Conservation (phyloP, 1,140 invertebrate species). For the Zaprionus nigranus region DNA sequence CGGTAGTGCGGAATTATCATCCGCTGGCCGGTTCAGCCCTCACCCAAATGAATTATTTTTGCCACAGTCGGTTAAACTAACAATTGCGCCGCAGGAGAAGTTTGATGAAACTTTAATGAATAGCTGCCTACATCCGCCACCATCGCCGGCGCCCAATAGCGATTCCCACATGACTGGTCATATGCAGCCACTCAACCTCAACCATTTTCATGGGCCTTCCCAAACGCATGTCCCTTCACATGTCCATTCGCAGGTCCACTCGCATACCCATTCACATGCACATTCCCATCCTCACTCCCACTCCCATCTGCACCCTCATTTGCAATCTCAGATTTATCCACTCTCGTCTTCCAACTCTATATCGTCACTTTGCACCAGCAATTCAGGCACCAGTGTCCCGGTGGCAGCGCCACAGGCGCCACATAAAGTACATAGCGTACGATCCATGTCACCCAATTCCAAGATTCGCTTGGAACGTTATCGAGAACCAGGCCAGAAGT, state of each 20-base stretch:
- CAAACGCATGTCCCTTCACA: constrained; percentile 17
- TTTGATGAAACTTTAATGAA: constrained; percentile 62
- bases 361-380: constrained; percentile 43
- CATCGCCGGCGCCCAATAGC: constrained; percentile 79
- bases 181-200: constrained; percentile 13
- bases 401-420: constrained; percentile 15
- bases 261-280: constrained; percentile 5
- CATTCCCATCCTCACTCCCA: constrained; percentile 30
- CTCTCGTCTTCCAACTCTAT: constrained; percentile 46
- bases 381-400: constrained; percentile 10
- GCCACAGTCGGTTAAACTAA: constrained; percentile 59
- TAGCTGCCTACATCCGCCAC: constrained; percentile 65
- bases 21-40: constrained; percentile 65
- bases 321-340: constrained; percentile 27
- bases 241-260: neutral
- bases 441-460: constrained; percentile 70
- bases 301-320: constrained; percentile 20
- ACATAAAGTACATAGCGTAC: constrained; percentile 38
- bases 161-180: constrained; percentile 51
- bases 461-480: constrained; percentile 68
- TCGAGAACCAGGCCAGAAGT: constrained; percentile 55
- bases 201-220: constrained; percentile 29
- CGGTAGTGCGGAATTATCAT: constrained; percentile 11
- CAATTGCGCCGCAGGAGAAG: constrained; percentile 60
- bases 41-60: constrained; percentile 67